Evolutionary conservation across 2,113 vertebrate species (phyloP).

Genomic region (Heterocephalus glaber): DNA sequence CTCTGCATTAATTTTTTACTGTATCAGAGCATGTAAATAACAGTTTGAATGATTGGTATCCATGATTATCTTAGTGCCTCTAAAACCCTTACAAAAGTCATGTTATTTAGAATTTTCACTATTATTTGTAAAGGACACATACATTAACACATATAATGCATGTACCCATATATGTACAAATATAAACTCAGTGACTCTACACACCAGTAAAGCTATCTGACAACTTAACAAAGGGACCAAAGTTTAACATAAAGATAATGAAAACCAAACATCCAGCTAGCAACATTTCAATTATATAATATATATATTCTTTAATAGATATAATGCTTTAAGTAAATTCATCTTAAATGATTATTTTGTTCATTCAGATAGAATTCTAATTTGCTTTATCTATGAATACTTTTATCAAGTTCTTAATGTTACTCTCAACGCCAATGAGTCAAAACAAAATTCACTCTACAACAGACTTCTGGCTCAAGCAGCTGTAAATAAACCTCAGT

Average conservation of each 20-base stretch:
- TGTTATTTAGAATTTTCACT: constrained; percentile 18
- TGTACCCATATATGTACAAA: constrained; percentile 45
- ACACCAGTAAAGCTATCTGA: constrained; percentile 53
- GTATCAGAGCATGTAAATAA: background rate
- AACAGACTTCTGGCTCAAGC: constrained; percentile 25
- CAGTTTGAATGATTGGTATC: constrained; percentile 17
- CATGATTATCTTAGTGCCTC: background rate
- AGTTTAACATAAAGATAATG: constrained; percentile 39
- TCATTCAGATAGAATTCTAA: constrained; percentile 44
- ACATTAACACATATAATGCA: background rate
- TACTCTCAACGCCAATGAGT: background rate
- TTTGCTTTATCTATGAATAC: constrained; percentile 34
- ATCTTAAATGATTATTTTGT: background rate
- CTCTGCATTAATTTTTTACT: constrained; percentile 50
- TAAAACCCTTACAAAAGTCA: background rate
- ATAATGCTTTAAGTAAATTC: background rate
- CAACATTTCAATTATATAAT: background rate
- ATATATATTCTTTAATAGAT: background rate
- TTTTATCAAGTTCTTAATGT: constrained; percentile 10
- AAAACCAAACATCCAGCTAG: constrained; percentile 23
- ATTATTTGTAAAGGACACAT: background rate
- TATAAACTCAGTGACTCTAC: background rate
- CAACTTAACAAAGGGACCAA: background rate
- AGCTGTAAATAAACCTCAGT: constrained; percentile 48
- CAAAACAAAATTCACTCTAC: constrained; percentile 56